Percentiles rank a stretch among this genome's conserved stretches.
These are phyloP conservation scores for Sinosuthora webbiana DNA, from an alignment of 2,113 vertebrate species.

Conservation along the genomic window DNA sequence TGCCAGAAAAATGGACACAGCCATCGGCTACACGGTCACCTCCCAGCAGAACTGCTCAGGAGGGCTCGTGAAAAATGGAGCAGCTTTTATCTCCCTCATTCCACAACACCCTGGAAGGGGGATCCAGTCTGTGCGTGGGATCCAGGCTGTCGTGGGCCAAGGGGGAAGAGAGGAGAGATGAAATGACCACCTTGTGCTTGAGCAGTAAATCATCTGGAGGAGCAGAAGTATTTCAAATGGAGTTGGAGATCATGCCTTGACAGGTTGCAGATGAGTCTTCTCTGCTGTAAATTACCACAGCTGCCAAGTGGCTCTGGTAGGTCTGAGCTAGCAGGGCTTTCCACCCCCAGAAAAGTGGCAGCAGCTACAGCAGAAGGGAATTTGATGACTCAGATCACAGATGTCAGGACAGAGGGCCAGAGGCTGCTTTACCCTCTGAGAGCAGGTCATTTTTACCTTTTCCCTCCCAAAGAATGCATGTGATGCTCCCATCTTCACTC, in stretches of 20 bases:
- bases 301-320: constrained; percentile 11
- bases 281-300: constrained; percentile 34
- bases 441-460: not conserved
- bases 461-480: not conserved
- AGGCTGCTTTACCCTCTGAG: not conserved
- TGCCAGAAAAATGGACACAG: constrained; percentile 40
- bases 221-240: not conserved
- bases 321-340: constrained; percentile 22
- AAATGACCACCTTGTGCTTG: not conserved
- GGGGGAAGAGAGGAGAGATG: not conserved
- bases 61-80: not conserved
- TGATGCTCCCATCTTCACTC: not conserved
- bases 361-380: not conserved
- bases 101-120: not conserved
- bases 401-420: not conserved
- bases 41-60: not conserved
- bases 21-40: not conserved
- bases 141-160: not conserved
- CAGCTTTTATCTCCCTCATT: not conserved
- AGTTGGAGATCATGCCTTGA: constrained; percentile 10
- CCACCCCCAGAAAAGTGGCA: not conserved
- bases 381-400: not conserved
- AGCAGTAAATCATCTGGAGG: constrained; percentile 41
- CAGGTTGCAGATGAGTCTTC: not conserved
- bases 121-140: not conserved